A percentile compares a stretch with the other conserved stretches of the same genome.
phyloP scores from a whole-genome alignment of 1,140 invertebrate species.

The Drosophila orosa region DNA sequence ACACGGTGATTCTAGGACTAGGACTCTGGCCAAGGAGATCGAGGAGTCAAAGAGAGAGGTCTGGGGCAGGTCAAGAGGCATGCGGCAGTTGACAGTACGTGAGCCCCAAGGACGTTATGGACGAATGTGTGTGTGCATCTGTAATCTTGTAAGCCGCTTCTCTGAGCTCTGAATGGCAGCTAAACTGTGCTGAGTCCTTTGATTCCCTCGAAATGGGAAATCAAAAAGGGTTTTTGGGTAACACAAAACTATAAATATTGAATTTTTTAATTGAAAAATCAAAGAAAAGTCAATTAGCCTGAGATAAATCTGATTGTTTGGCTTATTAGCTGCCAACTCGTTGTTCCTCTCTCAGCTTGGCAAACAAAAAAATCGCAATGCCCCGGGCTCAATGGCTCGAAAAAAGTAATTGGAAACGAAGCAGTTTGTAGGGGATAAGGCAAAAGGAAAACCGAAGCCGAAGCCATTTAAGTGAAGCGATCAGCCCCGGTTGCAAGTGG shows the following conservation, averaged over 20 bases:
- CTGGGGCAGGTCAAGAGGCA: constrained; percentile 56
- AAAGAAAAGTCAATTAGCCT: background rate
- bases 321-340: constrained; percentile 3
- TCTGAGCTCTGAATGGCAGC: constrained; percentile 12
- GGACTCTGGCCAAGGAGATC: background rate
- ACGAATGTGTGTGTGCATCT: constrained; percentile 16
- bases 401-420: constrained; percentile 63
- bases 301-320: background rate
- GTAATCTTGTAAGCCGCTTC: constrained; percentile 8
- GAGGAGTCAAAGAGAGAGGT: constrained; percentile 4
- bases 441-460: constrained; percentile 1
- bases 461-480: constrained; percentile 51
- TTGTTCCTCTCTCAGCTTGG: too few species aligned
- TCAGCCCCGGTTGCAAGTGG: constrained; percentile 45
- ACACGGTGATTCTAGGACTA: constrained; percentile 37
- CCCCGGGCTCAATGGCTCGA: constrained; percentile 43
- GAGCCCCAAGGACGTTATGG: constrained; percentile 69
- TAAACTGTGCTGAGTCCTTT: background rate
- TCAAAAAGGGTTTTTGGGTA: background rate
- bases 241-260: background rate
- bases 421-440: constrained; percentile 2
- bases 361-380: background rate
- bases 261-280: background rate
- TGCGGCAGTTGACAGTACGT: constrained; percentile 62
- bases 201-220: constrained; percentile 7